These are phyloP conservation scores for Drosophila mauritiana DNA, from an alignment of 1,140 invertebrate species.

Conservation along the genomic window DNA sequence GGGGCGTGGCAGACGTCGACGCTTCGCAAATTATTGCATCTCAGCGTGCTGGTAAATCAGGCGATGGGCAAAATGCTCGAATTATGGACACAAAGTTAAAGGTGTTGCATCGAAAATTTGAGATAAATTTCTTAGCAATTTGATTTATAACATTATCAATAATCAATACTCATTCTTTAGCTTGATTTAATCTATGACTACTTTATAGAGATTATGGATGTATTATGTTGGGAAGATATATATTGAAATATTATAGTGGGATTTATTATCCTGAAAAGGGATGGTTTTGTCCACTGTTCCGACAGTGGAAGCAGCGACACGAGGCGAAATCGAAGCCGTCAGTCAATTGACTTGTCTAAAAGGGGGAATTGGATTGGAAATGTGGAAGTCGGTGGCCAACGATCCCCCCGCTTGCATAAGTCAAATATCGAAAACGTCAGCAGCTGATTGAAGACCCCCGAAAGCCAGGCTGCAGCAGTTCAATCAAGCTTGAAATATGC, in stretches of 20 bases:
- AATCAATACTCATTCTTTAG: too few relatives aligned
- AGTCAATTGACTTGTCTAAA: conserved; percentile 64
- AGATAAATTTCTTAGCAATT: too few relatives aligned
- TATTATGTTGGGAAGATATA: too few relatives aligned
- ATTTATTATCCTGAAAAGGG: background rate
- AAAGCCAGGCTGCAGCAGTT: conserved; percentile 8
- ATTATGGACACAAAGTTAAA: background rate
- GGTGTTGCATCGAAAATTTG: background rate
- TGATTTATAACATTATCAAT: too few relatives aligned
- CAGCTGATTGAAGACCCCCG: conserved; percentile 36
- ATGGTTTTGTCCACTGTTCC: conserved; percentile 10
- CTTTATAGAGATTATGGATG: too few relatives aligned
- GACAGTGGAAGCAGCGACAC: background rate
- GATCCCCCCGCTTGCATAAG: conserved; percentile 28
- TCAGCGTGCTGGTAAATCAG: conserved; percentile 24
- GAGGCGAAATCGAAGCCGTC: conserved; percentile 41
- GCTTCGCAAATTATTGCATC: conserved; percentile 74
- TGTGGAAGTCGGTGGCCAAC: conserved; percentile 25
- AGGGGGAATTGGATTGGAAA: conserved; percentile 9
- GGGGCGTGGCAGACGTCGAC: conserved; percentile 22
- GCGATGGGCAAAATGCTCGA: conserved; percentile 2
- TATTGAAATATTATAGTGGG: too few relatives aligned
- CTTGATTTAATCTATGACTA: too few relatives aligned
- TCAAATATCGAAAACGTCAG: conserved; percentile 49
- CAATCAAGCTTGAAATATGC: conserved; percentile 45